These are phyloP conservation scores for Apostichopus japonicus DNA, from an alignment of 35 echinoderm and acorn worm genomes.

Conservation along the genomic window DNA sequence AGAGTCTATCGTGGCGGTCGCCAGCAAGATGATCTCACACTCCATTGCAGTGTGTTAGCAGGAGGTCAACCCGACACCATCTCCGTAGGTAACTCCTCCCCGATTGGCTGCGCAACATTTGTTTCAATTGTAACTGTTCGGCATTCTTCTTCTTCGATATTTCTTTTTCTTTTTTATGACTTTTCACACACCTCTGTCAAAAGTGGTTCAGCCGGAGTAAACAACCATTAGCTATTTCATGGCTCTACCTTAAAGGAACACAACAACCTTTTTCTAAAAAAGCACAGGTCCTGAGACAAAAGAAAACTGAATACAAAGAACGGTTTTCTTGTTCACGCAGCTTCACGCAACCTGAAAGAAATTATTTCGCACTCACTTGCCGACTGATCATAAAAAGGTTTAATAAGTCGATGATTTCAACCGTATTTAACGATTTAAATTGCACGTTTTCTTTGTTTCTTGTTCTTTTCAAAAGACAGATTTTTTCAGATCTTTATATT, in stretches of 20 bases:
- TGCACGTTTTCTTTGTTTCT: not conserved
- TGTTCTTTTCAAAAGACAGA: too few species aligned
- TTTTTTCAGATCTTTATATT: too few species aligned
- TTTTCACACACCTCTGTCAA: conserved; percentile 41
- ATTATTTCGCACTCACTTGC: not conserved
- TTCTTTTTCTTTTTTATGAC: not conserved
- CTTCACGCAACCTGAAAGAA: not conserved
- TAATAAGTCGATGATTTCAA: not conserved
- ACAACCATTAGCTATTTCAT: not conserved
- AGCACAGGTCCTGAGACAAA: not conserved
- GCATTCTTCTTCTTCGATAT: too few species aligned
- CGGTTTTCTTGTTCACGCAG: not conserved
- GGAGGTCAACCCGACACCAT: conserved; percentile 12
- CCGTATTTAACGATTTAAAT: not conserved
- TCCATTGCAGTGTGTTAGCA: conserved; percentile 1
- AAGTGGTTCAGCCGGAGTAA: conserved; percentile 27
- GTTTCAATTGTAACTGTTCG: conserved; percentile 27
- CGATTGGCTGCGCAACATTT: conserved; percentile 22
- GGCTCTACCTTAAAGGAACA: not conserved
- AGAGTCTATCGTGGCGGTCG: conserved; percentile 32
- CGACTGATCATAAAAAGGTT: not conserved
- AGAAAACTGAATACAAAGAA: too few species aligned
- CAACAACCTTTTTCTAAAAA: too few species aligned
- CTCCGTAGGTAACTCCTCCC: not conserved
- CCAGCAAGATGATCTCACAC: conserved; percentile 7